Evolutionary conservation across 1,140 invertebrate genomes (phyloP).

Genomic region (Drosophila erecta): DNA sequence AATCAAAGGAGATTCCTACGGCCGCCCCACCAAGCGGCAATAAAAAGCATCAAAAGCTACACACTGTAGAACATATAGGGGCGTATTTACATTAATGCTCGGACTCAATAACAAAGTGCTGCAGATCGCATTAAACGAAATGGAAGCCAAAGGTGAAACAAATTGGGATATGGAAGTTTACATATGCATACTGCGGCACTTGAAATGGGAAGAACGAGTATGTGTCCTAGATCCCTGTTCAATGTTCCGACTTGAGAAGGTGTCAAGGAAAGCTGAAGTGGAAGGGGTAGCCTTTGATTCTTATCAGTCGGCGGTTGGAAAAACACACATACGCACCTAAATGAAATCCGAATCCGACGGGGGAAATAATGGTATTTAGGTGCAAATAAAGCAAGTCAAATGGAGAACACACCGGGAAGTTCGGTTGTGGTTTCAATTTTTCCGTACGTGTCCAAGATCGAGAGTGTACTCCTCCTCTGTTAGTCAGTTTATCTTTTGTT

Average conservation of each 20-base stretch:
- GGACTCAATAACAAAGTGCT: not conserved
- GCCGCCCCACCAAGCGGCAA: slow-evolving; percentile 6
- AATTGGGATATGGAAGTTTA: not conserved
- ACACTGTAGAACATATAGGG: not conserved
- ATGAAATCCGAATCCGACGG: no score
- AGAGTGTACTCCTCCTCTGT: not conserved
- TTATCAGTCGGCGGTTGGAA: slow-evolving; percentile 17
- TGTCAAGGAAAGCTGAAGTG: no score
- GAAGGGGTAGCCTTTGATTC: no score
- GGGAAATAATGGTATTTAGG: not conserved
- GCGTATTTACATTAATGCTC: slow-evolving; percentile 1
- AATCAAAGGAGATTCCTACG: slow-evolving; percentile 27
- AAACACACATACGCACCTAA: slow-evolving; percentile 6
- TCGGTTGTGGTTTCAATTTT: not conserved
- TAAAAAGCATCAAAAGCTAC: slow-evolving; percentile 30
- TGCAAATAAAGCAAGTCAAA: not conserved
- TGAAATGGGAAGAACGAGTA: not conserved
- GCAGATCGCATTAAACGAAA: not conserved
- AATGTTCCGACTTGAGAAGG: no score
- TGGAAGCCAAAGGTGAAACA: not conserved
- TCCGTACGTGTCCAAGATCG: slow-evolving; percentile 26
- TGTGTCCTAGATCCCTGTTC: no score
- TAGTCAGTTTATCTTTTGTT: slow-evolving; percentile 8
- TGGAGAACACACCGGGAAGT: not conserved
- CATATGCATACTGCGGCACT: not conserved